Evolutionary conservation across 2,113 vertebrate genomes (phyloP).

Genomic region (Mionectes macconnelli): DNA sequence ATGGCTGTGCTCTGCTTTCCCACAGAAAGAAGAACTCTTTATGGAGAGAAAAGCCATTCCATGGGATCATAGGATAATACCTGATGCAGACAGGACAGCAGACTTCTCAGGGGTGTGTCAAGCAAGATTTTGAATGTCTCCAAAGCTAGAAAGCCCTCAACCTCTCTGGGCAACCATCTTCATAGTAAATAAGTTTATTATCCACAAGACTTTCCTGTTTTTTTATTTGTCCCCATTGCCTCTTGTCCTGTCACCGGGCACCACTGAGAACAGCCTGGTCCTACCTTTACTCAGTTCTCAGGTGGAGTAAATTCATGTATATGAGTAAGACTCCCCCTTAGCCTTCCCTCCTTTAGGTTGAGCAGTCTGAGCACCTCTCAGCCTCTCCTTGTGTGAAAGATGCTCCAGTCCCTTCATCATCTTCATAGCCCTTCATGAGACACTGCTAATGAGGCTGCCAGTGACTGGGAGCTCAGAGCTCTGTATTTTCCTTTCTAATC

Average conservation of each 20-base stretch:
- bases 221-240: not conserved
- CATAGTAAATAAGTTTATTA: not conserved
- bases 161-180: not conserved
- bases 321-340: not conserved
- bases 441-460: accelerated
- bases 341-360: not conserved
- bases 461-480: not conserved
- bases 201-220: not conserved
- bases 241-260: not conserved
- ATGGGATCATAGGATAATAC: not conserved
- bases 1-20: accelerated
- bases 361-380: not conserved
- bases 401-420: not conserved
- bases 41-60: not conserved
- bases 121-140: not conserved
- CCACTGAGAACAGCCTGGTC: not conserved
- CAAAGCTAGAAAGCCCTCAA: not conserved
- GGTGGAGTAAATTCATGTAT: not conserved
- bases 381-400: not conserved
- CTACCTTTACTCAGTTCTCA: not conserved
- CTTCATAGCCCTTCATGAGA: not conserved
- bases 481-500: not conserved
- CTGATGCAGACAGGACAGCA: not conserved
- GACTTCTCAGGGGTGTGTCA: not conserved
- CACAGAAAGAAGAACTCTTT: not conserved